These are phyloP conservation scores for Pedionomus torquatus DNA, from an alignment of 2,113 vertebrate species.

Conservation along the genomic window DNA sequence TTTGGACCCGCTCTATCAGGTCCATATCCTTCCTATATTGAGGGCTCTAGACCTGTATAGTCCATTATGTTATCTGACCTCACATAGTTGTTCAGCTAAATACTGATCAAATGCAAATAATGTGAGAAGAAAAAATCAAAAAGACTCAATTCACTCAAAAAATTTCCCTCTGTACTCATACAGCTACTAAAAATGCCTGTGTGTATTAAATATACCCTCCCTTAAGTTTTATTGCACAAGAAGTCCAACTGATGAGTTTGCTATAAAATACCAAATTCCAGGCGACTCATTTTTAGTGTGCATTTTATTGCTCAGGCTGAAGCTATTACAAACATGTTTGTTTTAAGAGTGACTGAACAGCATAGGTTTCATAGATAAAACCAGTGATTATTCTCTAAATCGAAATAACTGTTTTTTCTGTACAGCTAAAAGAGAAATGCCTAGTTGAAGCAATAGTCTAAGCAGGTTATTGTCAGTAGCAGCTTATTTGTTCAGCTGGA, in stretches of 20 bases:
- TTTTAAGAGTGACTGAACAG: background rate
- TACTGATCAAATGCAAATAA: background rate
- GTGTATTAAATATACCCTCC: background rate
- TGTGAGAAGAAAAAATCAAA: accelerated
- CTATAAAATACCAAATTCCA: background rate
- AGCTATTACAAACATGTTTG: background rate
- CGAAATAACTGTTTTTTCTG: background rate
- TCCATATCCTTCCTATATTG: too few species aligned
- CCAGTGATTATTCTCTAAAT: background rate
- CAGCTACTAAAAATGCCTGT: background rate
- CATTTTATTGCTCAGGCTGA: background rate
- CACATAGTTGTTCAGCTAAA: background rate
- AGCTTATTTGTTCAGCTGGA: background rate
- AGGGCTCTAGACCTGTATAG: too few species aligned
- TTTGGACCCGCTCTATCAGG: too few species aligned
- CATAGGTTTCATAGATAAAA: background rate
- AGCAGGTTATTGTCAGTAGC: background rate
- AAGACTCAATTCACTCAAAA: background rate
- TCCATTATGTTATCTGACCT: background rate
- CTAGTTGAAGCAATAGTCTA: background rate
- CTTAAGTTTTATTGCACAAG: background rate
- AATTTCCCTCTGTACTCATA: accelerated
- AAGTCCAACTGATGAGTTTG: background rate
- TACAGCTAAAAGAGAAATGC: background rate
- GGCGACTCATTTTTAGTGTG: background rate